A percentile compares a stretch with the other conserved stretches of the same genome.
Evolutionary conservation across 1,140 invertebrate genomes (phyloP).

Genomic region (Drosophila nebulosa): DNA sequence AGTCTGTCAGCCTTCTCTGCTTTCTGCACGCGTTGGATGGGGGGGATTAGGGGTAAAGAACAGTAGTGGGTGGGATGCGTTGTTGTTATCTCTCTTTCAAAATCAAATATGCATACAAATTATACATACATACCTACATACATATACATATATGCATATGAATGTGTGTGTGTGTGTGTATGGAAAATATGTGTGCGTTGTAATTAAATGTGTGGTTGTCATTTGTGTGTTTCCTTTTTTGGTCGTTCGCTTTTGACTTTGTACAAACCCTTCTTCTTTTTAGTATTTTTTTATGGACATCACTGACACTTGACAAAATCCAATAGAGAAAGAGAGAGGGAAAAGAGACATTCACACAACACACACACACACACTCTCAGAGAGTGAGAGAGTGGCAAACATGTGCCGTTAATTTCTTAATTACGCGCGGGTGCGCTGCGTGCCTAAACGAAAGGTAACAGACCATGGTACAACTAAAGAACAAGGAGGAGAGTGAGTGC

Average conservation of each 20-base stretch:
- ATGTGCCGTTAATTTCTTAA: slow-evolving; percentile 78
- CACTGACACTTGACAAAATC: slow-evolving; percentile 65
- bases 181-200: slow-evolving; percentile 26
- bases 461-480: background rate
- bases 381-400: slow-evolving; percentile 44
- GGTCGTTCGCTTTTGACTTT: slow-evolving; percentile 72
- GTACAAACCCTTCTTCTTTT: slow-evolving; percentile 60
- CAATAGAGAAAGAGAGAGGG: slow-evolving; percentile 31
- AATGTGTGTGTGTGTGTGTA: background rate
- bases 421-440: slow-evolving; percentile 61
- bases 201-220: slow-evolving; percentile 67
- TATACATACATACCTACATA: background rate
- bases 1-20: slow-evolving; percentile 36
- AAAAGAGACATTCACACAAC: background rate
- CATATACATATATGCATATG: slow-evolving; percentile 15
- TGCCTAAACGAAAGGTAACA: slow-evolving; percentile 9
- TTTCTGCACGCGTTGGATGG: slow-evolving; percentile 8
- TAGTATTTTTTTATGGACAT: background rate
- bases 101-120: slow-evolving; percentile 39
- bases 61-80: background rate
- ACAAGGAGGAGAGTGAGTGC: slow-evolving; percentile 13
- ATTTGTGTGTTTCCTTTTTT: slow-evolving; percentile 60
- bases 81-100: slow-evolving; percentile 14
- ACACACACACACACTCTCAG: slow-evolving; percentile 5
- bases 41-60: background rate